Conservation (phyloP, 53 echinoderm and acorn worm species). For the Temnopleurus reevesii region DNA sequence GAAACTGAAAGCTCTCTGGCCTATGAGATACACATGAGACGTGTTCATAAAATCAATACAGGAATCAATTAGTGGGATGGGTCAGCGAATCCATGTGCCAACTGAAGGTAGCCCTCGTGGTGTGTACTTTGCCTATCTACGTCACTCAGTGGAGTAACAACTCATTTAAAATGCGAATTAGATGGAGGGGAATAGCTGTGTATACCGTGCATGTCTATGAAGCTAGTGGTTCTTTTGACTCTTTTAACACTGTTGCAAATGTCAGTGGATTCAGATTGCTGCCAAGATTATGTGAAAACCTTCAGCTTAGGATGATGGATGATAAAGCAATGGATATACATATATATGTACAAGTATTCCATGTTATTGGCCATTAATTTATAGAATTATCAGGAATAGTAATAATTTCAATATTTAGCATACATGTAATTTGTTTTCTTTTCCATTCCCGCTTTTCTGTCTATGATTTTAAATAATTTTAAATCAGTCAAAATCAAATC, state of each 20-base stretch:
- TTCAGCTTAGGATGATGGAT: background rate
- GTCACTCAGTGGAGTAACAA: constrained; percentile 10
- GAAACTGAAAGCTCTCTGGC: background rate
- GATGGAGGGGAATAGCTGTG: background rate
- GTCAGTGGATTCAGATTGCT: background rate
- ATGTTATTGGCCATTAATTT: no score
- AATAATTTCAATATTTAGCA: no score
- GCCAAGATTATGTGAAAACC: background rate
- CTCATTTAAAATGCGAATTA: constrained; percentile 27
- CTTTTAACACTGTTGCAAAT: background rate
- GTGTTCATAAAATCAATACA: constrained; percentile 22
- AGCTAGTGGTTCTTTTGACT: background rate
- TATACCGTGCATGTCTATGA: background rate
- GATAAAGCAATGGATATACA: background rate
- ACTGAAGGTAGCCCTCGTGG: background rate
- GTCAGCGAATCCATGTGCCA: constrained; percentile 4
- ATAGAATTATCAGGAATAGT: no score
- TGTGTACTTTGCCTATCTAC: constrained; percentile 7
- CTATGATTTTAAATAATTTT: no score
- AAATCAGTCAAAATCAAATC: no score
- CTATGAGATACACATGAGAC: background rate
- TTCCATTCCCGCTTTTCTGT: no score
- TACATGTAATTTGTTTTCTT: no score
- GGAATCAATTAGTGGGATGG: constrained; percentile 38
- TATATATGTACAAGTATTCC: no score